Conservation (phyloP, 2,797 vertebrate genomes). For the Heliangelus exortis region DNA sequence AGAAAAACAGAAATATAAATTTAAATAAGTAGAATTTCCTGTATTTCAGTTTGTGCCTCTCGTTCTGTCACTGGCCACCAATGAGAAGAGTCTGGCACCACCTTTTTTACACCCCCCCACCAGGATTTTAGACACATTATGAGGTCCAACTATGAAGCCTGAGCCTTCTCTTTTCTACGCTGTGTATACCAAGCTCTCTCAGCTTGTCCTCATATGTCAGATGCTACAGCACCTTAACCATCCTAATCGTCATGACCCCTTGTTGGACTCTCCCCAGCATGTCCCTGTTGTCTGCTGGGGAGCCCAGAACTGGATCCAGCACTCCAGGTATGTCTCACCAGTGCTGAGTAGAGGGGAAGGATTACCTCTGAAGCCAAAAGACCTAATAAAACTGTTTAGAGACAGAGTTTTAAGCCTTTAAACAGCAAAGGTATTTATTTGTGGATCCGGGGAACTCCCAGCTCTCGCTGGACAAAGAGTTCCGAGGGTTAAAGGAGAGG, state of each 20-base stretch:
- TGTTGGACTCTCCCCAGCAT: not conserved
- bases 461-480: no score
- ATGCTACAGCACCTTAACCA: not conserved
- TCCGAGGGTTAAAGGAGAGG: no score
- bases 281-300: no score
- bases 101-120: not conserved
- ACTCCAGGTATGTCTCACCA: not conserved
- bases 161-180: not conserved
- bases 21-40: not conserved
- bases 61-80: not conserved
- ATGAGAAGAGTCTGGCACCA: not conserved
- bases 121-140: not conserved
- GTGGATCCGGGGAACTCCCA: no score
- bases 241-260: not conserved
- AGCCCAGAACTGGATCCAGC: not conserved
- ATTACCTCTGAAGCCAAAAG: no score
- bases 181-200: not conserved
- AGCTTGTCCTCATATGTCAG: not conserved
- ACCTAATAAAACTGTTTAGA: no score
- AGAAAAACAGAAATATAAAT: not conserved
- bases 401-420: no score
- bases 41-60: not conserved
- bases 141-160: not conserved
- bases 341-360: not conserved
- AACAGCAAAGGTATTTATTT: no score